Base-by-base conservation (phyloP, 2,888 invertebrate species). In the Chrysolina americana region DNA sequence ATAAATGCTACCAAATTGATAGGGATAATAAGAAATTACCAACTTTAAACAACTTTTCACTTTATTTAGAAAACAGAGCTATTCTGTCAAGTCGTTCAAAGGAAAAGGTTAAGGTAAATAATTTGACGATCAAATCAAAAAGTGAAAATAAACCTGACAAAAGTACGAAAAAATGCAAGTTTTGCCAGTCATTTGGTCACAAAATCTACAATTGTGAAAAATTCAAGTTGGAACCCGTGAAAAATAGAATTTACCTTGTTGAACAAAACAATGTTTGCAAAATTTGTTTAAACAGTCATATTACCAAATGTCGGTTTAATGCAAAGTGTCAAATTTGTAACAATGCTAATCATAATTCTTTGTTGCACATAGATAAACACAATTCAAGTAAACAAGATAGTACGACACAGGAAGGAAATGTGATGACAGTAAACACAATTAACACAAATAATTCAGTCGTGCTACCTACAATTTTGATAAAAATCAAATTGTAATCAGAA, bases 1-100 rank as follows among this genome's bases (percentile, higher is more conserved):
- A 50, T 50, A 19, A 50, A 50, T 50, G 50, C n/a, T 50, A 50
- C 19, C 50, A 50, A 50, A 50, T 50, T n/a, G 50, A 50, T 8
- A 50, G 50, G 19, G 19, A 50, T 50, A 19, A 50, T 50, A 17
- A 50, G 19, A 50, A 50, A 50, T n/a, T 19, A 17, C 50, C 50
- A 50, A 50, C 50, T 19, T 50, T 17, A 50, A 17, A 50, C n/a
- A n/a, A 50, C 8, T 50, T 50, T 8, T 2, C 10, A 50, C 19
- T n/a, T 6, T 17, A 50, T 50, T n/a, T 17, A 8, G 50, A 50
- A 50, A 50, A 50, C 17, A 50, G 50, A 50, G 19, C 50, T 50
- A 50, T 50, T 44, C 44, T 1, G 44, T 44, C 44, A 13, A 44
- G 44, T 44, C 44, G 44, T 44, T 44, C 15, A 5, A 15, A 44